Base-by-base conservation (phyloP, 2,797 vertebrate species). In the Parotocinclus haroldoi region DNA sequence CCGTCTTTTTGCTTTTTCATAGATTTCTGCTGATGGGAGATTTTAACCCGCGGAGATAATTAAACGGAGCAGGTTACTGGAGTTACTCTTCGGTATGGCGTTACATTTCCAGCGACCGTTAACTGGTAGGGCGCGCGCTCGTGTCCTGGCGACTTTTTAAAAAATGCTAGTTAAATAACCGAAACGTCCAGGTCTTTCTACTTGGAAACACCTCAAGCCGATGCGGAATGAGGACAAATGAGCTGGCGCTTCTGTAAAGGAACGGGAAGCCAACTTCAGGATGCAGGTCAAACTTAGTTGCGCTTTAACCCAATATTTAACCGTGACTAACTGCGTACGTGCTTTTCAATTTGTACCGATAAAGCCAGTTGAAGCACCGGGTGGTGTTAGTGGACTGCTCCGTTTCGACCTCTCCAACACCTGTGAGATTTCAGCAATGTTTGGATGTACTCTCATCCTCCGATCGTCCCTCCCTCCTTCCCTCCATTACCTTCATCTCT, bases 361-460 rank as follows among this genome's bases (percentile, higher is more conserved):
- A 13, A 18, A 8, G n/a, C 39, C 27, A 13, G 58, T 10, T 37
- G 16, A 45, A 57, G 16, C 50, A 18, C 38, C 36, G 14, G 52
- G n/a, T 45, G 10, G 50, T 48, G 50, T 56, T 60, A 42, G 63
- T 9, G 42, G 49, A 64, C 46, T 58, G 56, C 19, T 49, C 42
- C 53, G 67, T 10, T 60, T 59, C 66, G 62, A 58, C 51, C 63
- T 73, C 73, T 78, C 64, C 88, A 76, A 85, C 90, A 90, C 89
- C 88, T 91, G 89, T 91, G 88, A 89, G 85, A 88, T 75, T 83
- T 73, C 71, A 76, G 57, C 80, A 67, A 52, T 52, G 63, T 64
- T 61, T 71, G 62, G 52, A 71, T 72, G 66, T 66, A 57, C 73
- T 60, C 80, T 63, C 79, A 17, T 77, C 46, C 76, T 46, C 63